phyloP scores from a whole-genome alignment of 2,888 invertebrate genomes.

The Pemphredon lugubris region DNA sequence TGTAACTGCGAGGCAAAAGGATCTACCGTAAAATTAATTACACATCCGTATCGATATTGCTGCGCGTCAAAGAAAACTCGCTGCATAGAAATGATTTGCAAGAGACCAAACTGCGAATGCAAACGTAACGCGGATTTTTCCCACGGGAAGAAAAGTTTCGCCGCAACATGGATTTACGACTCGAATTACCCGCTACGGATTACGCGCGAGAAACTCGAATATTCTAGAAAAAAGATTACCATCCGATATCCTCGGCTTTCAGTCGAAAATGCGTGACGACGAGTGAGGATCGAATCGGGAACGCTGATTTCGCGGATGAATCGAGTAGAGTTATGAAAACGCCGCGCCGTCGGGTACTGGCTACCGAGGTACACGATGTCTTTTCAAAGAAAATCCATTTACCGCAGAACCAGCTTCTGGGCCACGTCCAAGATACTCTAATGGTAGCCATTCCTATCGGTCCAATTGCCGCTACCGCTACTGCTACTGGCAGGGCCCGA shows the following conservation, averaged over 20 bases:
- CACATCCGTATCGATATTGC: neutral
- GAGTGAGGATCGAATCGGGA: constrained; percentile 47
- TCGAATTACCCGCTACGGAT: too few species aligned
- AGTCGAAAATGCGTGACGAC: constrained; percentile 2
- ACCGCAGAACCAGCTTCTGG: constrained; percentile 71
- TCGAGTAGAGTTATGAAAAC: constrained; percentile 72
- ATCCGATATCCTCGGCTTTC: neutral
- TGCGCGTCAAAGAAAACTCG: neutral
- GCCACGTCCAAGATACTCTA: constrained; percentile 73
- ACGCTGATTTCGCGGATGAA: constrained; percentile 62
- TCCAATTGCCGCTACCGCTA: constrained; percentile 62
- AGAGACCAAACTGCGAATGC: too few species aligned
- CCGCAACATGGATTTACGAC: too few species aligned
- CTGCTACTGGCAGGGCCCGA: constrained; percentile 66
- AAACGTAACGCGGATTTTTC: too few species aligned
- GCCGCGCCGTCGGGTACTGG: constrained; percentile 57
- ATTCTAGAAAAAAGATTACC: neutral
- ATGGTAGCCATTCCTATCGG: constrained; percentile 71
- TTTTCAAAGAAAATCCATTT: constrained; percentile 76
- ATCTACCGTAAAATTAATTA: neutral
- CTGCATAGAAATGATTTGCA: too few species aligned
- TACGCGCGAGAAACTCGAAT: too few species aligned
- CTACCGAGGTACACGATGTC: constrained; percentile 55
- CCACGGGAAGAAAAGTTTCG: too few species aligned
- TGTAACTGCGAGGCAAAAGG: neutral